phyloP scores from a whole-genome alignment of 2,113 vertebrate species.

The Ciconia maguari region DNA sequence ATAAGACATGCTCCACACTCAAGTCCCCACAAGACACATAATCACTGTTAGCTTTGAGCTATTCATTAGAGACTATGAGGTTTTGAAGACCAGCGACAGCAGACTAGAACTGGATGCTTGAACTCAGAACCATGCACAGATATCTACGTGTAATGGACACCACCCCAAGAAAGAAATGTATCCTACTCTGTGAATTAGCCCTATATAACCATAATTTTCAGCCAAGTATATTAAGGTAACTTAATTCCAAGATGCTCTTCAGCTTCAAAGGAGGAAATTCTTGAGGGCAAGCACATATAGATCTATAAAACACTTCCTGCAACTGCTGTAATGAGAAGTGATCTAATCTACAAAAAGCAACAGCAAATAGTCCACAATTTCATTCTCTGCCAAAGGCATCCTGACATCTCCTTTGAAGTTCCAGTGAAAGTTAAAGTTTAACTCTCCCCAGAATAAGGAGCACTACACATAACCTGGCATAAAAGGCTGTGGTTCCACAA shows the following conservation, averaged over 20 bases:
- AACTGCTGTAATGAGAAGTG: not conserved
- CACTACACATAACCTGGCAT: not conserved
- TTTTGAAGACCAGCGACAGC: not conserved
- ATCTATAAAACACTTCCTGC: not conserved
- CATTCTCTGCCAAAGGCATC: not conserved
- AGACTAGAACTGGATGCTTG: not conserved
- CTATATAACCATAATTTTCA: not conserved
- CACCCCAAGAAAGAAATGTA: not conserved
- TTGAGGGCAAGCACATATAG: not conserved
- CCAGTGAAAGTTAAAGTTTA: not conserved
- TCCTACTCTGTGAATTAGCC: not conserved
- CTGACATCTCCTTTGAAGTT: not conserved
- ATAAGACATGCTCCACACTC: not conserved
- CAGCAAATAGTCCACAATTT: not conserved
- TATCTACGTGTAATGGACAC: not conserved
- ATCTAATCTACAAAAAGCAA: not conserved
- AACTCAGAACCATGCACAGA: accelerated
- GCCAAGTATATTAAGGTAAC: not conserved
- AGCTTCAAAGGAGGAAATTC: not conserved
- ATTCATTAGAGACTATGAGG: not conserved
- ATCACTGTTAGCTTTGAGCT: not conserved
- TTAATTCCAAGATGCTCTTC: not conserved
- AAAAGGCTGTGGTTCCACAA: not conserved
- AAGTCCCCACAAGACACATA: not conserved
- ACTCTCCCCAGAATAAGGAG: not conserved